Conservation (phyloP, 2,888 invertebrate genomes). For the Cephus sareptanus region DNA sequence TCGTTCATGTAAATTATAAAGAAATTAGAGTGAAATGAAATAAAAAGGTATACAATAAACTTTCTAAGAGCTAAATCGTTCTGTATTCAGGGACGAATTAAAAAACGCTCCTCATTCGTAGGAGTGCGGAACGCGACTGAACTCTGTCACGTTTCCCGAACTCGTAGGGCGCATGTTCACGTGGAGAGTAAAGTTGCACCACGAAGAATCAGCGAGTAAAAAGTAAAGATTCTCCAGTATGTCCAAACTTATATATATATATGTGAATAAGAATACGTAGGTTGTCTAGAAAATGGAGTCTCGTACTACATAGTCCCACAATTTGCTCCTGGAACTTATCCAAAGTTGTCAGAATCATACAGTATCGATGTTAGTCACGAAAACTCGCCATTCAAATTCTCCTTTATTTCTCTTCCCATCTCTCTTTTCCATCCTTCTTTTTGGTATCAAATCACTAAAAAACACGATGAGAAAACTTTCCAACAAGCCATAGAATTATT, state of each 20-base stretch:
- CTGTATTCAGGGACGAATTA: background rate
- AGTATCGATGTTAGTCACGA: background rate
- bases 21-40: background rate
- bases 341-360: background rate
- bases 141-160: background rate
- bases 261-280: background rate
- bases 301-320: background rate
- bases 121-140: slow-evolving; percentile 5
- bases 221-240: too few relatives aligned
- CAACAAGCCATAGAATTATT: background rate
- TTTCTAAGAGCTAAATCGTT: background rate
- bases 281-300: background rate
- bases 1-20: background rate
- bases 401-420: background rate
- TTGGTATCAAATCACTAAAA: background rate
- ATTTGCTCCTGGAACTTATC: background rate
- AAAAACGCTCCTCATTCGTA: background rate
- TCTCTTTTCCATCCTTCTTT: background rate
- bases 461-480: background rate
- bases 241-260: background rate
- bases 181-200: background rate
- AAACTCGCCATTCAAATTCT: background rate
- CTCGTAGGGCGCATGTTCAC: background rate
- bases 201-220: too few relatives aligned
- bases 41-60: background rate